Conservation (phyloP, 1,140 invertebrate species). For the Choristoneura fumiferana region DNA sequence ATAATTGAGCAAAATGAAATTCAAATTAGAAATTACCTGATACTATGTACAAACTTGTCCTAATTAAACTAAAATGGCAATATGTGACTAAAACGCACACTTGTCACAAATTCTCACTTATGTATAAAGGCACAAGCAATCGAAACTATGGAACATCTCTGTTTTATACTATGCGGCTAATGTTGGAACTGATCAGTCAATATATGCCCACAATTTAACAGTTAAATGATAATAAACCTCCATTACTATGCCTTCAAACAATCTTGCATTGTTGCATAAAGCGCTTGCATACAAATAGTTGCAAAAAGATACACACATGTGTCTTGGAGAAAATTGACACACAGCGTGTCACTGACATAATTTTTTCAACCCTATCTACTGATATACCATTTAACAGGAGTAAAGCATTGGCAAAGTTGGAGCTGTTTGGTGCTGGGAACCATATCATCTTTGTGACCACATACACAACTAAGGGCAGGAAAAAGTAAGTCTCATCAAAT, state of each 20-base stretch:
- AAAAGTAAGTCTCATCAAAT: conserved; percentile 56
- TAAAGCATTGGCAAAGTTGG: conserved; percentile 53
- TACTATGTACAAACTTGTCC: conserved; percentile 55
- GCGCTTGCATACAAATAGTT: conserved; percentile 61
- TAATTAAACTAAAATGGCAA: conserved; percentile 74
- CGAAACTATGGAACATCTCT: conserved; percentile 54
- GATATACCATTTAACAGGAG: conserved; percentile 64
- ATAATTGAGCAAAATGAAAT: conserved; percentile 28
- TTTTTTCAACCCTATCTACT: conserved; percentile 43
- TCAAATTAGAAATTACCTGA: conserved; percentile 23
- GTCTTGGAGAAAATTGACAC: conserved; percentile 57
- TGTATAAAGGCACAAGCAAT: conserved; percentile 72
- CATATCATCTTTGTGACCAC: conserved; percentile 58
- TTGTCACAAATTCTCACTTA: conserved; percentile 65
- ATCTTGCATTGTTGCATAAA: conserved; percentile 36
- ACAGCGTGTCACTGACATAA: conserved; percentile 49
- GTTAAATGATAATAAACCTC: conserved; percentile 10
- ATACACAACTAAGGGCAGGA: conserved; percentile 67
- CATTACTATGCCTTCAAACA: conserved; percentile 42
- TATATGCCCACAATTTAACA: conserved; percentile 36
- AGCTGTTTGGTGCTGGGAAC: conserved; percentile 53
- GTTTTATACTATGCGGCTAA: conserved; percentile 49
- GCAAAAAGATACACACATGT: conserved; percentile 70
- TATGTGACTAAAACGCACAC: conserved; percentile 73
- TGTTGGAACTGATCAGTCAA: conserved; percentile 52